phyloP scores from a whole-genome alignment of 2,113 vertebrate genomes.

The Lagenorhynchus albirostris region DNA sequence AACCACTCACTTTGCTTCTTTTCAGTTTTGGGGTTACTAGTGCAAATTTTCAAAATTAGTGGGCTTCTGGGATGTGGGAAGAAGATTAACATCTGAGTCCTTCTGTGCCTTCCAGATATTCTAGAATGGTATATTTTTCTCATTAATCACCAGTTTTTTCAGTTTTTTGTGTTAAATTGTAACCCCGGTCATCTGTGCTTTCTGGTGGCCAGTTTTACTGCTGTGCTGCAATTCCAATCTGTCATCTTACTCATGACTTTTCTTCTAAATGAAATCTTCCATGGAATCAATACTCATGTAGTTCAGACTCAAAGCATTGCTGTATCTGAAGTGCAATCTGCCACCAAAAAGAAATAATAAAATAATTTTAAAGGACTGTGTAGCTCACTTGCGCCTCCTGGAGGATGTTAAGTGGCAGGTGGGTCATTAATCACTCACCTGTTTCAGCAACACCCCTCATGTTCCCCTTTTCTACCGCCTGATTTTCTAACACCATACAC shows the following conservation, averaged over 20 bases:
- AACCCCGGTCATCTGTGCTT: background rate
- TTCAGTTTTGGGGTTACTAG: background rate
- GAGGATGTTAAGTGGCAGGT: background rate
- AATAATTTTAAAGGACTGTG: background rate
- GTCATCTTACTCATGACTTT: background rate
- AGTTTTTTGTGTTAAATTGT: background rate
- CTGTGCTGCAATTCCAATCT: background rate
- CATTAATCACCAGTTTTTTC: background rate
- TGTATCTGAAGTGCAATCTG: background rate
- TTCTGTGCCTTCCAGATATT: background rate
- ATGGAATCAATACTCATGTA: background rate
- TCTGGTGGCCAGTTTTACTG: background rate
- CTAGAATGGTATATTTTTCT: background rate
- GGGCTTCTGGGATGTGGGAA: background rate
- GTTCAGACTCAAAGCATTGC: background rate
- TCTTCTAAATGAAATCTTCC: background rate
- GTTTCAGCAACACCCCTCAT: accelerated
- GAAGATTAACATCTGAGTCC: no score
- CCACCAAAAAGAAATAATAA: background rate
- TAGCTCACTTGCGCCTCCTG: background rate
- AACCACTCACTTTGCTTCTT: background rate
- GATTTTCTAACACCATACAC: no score
- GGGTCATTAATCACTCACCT: no score
- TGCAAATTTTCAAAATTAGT: background rate
- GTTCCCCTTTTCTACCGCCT: no score